Conservation (phyloP, 2,888 invertebrate genomes). For the Diarsia rubi region DNA sequence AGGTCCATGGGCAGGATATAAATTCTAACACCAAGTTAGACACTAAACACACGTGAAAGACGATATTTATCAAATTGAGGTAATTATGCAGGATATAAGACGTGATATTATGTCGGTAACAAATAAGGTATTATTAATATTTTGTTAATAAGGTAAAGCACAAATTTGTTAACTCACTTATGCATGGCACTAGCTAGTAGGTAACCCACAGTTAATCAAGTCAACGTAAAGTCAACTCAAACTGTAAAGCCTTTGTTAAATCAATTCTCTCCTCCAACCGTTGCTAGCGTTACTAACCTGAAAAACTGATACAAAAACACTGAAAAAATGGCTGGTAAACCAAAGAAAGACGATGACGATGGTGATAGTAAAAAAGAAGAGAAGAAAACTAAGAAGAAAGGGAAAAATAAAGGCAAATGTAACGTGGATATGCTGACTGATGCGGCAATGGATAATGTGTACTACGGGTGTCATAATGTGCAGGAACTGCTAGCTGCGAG, state of each 20-base stretch:
- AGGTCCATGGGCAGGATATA: too few relatives aligned
- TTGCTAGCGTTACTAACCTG: slow-evolving; percentile 48
- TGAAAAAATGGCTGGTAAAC: slow-evolving; percentile 81
- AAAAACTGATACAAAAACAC: slow-evolving; percentile 17
- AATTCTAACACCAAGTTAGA: too few relatives aligned
- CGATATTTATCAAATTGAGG: not conserved
- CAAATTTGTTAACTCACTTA: not conserved
- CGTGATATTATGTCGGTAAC: not conserved
- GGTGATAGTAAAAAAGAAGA: slow-evolving; percentile 87
- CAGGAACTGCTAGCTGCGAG: slow-evolving; percentile 96
- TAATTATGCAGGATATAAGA: not conserved
- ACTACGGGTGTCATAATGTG: slow-evolving; percentile 97
- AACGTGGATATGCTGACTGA: slow-evolving; percentile 96
- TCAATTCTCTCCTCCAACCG: slow-evolving; percentile 66
- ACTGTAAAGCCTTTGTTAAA: slow-evolving; percentile 58
- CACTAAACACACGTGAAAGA: too few relatives aligned
- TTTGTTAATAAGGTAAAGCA: too few relatives aligned
- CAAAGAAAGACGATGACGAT: slow-evolving; percentile 87
- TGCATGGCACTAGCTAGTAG: not conserved
- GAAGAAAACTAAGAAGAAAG: slow-evolving; percentile 90
- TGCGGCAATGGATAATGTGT: slow-evolving; percentile 98
- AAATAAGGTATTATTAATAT: too few relatives aligned
- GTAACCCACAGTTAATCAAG: not conserved
- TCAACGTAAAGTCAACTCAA: not conserved
- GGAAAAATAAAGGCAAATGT: slow-evolving; percentile 92